phyloP scores from a whole-genome alignment of 2,113 vertebrate species.

The Tachuris rubrigastra region DNA sequence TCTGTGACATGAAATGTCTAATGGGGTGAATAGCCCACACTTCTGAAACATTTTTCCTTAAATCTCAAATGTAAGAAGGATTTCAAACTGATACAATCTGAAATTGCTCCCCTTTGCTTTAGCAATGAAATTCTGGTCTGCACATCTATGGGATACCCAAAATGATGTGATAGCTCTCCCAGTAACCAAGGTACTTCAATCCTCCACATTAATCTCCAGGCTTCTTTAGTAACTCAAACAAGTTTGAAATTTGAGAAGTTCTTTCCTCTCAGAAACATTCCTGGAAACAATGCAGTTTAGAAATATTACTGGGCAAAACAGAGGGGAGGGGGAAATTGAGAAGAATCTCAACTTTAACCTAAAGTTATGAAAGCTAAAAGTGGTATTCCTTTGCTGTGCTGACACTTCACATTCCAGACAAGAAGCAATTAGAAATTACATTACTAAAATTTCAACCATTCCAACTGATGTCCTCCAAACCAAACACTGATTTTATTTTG shows the following conservation, averaged over 20 bases:
- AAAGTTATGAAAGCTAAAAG: neutral
- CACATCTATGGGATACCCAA: neutral
- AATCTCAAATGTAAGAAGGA: neutral
- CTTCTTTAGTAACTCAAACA: neutral
- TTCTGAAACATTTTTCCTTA: neutral
- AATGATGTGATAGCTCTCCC: neutral
- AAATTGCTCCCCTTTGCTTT: neutral
- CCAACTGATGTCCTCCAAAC: neutral
- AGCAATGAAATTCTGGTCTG: neutral
- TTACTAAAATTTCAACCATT: neutral
- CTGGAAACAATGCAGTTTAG: neutral
- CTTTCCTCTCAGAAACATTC: neutral
- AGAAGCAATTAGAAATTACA: neutral
- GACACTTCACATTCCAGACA: neutral
- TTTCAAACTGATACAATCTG: neutral
- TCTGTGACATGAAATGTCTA: neutral
- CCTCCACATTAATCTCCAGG: neutral
- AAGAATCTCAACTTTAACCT: neutral
- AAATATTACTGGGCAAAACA: constrained; percentile 3
- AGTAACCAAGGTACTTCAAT: neutral
- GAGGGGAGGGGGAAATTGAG: neutral
- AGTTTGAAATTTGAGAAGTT: neutral
- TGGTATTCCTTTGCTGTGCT: neutral
- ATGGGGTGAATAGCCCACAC: neutral
- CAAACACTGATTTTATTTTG: neutral